Evolutionary conservation across 2,113 vertebrate genomes (phyloP), one percentile per base, ranked within the genome.

Genomic region (Melanerpes formicivorus): DNA sequence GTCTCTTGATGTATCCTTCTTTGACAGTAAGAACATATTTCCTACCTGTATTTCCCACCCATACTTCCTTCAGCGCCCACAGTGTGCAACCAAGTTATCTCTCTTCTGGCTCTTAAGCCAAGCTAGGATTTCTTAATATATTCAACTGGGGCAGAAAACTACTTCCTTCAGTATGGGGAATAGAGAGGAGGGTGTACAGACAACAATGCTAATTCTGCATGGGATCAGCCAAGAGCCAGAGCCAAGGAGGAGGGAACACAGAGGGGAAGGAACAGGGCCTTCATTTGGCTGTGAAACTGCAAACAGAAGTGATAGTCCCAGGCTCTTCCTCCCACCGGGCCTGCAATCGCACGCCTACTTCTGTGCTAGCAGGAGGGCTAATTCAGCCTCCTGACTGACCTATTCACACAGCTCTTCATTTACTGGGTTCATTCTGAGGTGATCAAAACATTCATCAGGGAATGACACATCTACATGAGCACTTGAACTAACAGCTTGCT

Each of bases 301-400:
- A 84, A 92, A 90, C 87, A 88, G 87, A 93, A 95, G 80, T 65
- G 80, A 78, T 18, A 92, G 87, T 29, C 80, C 84, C 93, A 78
- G 84, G 64, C 77, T 87, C 74, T 84, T 93, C 91, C 84, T 87
- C 94, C 78, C 54, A 81, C 71, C 58, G 78, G 84, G 87, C 40
- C 9, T 26, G 66, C 30, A 1, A 58, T 21, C 0, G 0, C 62
- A 40, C 40, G 88, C 84, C 37, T 63, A 60, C 80, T 83, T 71
- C 66, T 84, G 80, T 29, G 65, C 40, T 62, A 48, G 37, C 2
- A 0, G 11, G 56, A 86, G 54, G 37, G 54, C 58, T 71, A 46
- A 70, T 14, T 18, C 25, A 46, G 66, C 34, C 32, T 81, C 58
- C 30, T 0, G 2, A 60, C 23, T 8, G 3, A 64, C 46, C 72